Conservation (phyloP, 2,888 invertebrate genomes). For the Ctena decussata region DNA sequence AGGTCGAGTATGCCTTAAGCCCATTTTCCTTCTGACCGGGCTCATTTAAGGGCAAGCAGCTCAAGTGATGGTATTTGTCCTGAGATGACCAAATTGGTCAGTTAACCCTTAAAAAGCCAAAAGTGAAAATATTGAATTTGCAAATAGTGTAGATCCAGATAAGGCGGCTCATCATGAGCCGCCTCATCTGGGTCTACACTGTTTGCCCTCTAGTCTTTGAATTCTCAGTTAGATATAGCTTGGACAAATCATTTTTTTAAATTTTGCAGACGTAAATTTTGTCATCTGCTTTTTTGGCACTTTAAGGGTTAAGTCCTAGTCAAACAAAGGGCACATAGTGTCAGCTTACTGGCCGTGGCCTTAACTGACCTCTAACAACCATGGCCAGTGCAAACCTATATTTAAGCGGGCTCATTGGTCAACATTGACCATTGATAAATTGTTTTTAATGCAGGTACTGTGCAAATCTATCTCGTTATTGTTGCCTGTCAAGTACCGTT, state of each 20-base stretch:
- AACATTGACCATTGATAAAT: slow-evolving; percentile 10
- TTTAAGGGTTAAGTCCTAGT: slow-evolving; percentile 36
- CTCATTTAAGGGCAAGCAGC: background rate
- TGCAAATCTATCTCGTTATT: slow-evolving; percentile 46
- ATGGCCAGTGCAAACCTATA: slow-evolving; percentile 12
- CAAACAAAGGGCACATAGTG: slow-evolving; percentile 40
- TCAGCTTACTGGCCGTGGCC: slow-evolving; percentile 51
- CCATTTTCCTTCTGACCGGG: too few relatives aligned
- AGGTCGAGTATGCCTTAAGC: too few relatives aligned
- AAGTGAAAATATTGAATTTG: too few relatives aligned
- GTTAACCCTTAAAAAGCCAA: too few relatives aligned
- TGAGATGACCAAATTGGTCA: slow-evolving; percentile 45
- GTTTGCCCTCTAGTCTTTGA: too few relatives aligned
- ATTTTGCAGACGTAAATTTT: too few relatives aligned
- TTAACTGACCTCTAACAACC: slow-evolving; percentile 41
- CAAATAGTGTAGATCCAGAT: too few relatives aligned
- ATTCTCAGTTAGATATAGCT: too few relatives aligned
- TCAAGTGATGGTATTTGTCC: slow-evolving; percentile 27
- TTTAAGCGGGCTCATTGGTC: slow-evolving; percentile 15
- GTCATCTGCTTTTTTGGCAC: too few relatives aligned
- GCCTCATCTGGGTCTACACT: too few relatives aligned
- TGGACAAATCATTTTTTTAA: too few relatives aligned
- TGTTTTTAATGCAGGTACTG: background rate
- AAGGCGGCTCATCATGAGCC: too few relatives aligned
- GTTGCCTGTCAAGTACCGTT: slow-evolving; percentile 41